Percentiles rank a stretch among this genome's conserved stretches.
Evolutionary conservation across 1,140 invertebrate genomes (phyloP).

Genomic region (Diorhabda elongata): DNA sequence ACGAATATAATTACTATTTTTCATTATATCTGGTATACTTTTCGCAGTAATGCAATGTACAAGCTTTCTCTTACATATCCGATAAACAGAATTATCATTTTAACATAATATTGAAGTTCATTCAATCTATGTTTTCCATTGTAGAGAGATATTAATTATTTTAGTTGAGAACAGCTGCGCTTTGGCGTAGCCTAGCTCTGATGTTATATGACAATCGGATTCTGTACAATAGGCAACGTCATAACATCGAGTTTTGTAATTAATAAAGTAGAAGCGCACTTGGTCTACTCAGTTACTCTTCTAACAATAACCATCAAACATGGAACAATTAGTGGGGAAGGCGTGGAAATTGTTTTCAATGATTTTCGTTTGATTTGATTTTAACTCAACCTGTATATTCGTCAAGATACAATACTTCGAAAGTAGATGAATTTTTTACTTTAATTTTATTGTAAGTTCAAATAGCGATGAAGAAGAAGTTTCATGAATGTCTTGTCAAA

Average conservation of each 20-base stretch:
- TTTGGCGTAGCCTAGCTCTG: conserved; percentile 32
- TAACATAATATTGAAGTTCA: too few relatives aligned
- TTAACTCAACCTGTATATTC: background rate
- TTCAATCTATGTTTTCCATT: background rate
- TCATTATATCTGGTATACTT: too few relatives aligned
- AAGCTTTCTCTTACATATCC: too few relatives aligned
- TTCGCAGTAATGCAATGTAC: too few relatives aligned
- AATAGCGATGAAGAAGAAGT: too few relatives aligned
- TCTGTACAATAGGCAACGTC: conserved; percentile 37
- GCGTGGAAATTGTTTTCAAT: conserved; percentile 10
- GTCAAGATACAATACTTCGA: background rate
- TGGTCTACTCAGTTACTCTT: conserved; percentile 8
- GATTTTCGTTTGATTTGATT: conserved; percentile 1
- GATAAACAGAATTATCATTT: too few relatives aligned
- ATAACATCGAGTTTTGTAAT: conserved; percentile 45
- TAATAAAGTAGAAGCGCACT: conserved; percentile 41
- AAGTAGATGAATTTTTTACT: too few relatives aligned
- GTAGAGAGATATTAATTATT: conserved; percentile 25
- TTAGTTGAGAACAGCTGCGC: conserved; percentile 37
- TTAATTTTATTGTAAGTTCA: too few relatives aligned
- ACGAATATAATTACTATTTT: too few relatives aligned
- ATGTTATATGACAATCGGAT: conserved; percentile 44
- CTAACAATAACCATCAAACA: conserved; percentile 7
- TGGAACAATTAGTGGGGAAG: conserved; percentile 12
- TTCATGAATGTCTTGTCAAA: too few relatives aligned